Evolutionary conservation across 2,113 vertebrate genomes (phyloP).

Genomic region (Hippoglossus stenolepis): DNA sequence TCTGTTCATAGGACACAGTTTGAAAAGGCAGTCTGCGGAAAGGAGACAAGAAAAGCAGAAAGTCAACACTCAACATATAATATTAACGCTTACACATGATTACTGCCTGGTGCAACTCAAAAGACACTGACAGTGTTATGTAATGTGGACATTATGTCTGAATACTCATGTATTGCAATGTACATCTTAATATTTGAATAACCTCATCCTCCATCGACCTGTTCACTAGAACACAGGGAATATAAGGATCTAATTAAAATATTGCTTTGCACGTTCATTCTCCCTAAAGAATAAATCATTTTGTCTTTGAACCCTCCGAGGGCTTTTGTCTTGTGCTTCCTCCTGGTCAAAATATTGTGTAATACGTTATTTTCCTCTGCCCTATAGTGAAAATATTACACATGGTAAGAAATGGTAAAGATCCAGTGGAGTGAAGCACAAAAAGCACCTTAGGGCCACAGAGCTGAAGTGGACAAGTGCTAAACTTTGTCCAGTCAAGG

Average conservation of each 20-base stretch:
- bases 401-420: too few species aligned
- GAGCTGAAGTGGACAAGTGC: too few species aligned
- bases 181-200: background rate
- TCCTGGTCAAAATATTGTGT: too few species aligned
- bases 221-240: background rate
- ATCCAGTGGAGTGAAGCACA: too few species aligned
- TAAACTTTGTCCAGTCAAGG: too few species aligned
- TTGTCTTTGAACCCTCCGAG: background rate
- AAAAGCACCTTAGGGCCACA: too few species aligned
- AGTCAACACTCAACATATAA: background rate
- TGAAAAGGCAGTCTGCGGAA: slow-evolving; percentile 94
- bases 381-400: too few species aligned
- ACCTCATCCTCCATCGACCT: background rate
- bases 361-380: too few species aligned
- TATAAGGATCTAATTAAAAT: background rate
- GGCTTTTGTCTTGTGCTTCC: background rate
- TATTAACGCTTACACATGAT: background rate
- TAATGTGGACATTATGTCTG: too few species aligned
- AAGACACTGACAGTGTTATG: too few species aligned
- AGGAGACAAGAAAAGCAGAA: slow-evolving; percentile 1
- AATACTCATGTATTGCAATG: background rate
- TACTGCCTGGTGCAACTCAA: too few species aligned
- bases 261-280: background rate
- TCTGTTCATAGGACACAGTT: slow-evolving; percentile 98
- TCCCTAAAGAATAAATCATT: background rate